Base-by-base conservation (phyloP, 1,140 invertebrate species). In the Dufourea novaeangliae region DNA sequence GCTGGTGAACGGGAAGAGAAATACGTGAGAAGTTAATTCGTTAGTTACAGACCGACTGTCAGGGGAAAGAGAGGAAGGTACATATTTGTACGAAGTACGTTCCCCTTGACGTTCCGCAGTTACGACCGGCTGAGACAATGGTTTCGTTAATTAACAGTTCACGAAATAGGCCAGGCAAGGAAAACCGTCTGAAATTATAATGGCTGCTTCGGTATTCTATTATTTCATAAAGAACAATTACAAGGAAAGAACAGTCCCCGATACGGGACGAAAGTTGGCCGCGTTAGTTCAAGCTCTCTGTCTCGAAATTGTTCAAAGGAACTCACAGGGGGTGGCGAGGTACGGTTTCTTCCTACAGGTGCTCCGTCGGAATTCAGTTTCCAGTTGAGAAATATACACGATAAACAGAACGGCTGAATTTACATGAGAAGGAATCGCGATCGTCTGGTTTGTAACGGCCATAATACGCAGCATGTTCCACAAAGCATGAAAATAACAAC, bases 71-170 rank as follows among this genome's bases (percentile, higher is more conserved):
- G 29, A 70, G 32, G 7, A 68, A 68, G 20, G 56, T 57, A 63
- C 61, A 63, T 39, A 70, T 77, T 70, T 70, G 39, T 70, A 61
- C 17, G 29, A 63, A 32, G 17, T 75, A 69, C 78, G 37, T 78
- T n/a, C 59, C 56, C 50, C 50, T 67, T 70, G 77, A 80, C 84
- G 46, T 78, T 81, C 72, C 56, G 64, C 74, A 85, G 85, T 86
- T 86, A 85, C 68, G 56, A 39, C 59, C 52, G 39, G 70, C 71
- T 63, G 81, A n/a, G n/a, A 78, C 61, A 82, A 82, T 75, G 77
- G 44, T 78, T 70, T 72, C 73, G 75, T 80, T 86, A 87, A 88
- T 87, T 87, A 88, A 87, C 82, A 78, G 70, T 78, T 39, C 67
- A 37, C 67, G 79, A 79, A 83, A 80, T 67, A 64, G 63, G 79